Percentiles rank a stretch among this genome's conserved stretches.
Conservation (phyloP, 2,113 vertebrate species). For the Caranx ignobilis region DNA sequence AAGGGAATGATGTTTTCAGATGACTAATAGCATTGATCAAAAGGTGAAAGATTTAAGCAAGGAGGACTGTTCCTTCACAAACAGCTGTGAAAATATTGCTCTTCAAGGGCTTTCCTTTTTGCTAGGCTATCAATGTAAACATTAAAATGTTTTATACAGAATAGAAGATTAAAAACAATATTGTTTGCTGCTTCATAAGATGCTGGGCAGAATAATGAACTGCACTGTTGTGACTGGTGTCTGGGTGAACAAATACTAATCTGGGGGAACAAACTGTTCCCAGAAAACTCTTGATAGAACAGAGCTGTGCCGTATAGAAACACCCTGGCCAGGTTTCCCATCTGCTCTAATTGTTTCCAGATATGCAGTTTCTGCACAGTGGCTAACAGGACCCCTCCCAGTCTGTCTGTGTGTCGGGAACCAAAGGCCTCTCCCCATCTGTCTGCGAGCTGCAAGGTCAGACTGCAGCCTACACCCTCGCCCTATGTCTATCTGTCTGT, state of each 20-base stretch:
- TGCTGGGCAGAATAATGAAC: constrained; percentile 15
- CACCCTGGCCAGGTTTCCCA: constrained; percentile 50
- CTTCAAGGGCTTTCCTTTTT: constrained; percentile 40
- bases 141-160: constrained; percentile 32
- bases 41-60: constrained; percentile 48
- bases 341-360: constrained; percentile 79
- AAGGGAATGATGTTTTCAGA: constrained; percentile 47
- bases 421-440: constrained; percentile 65
- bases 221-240: constrained; percentile 7
- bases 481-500: constrained; percentile 27
- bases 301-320: constrained; percentile 48
- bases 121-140: constrained; percentile 38
- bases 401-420: constrained; percentile 76
- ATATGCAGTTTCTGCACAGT: constrained; percentile 72
- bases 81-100: constrained; percentile 64
- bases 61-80: constrained; percentile 22
- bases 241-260: constrained; percentile 26
- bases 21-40: constrained; percentile 52
- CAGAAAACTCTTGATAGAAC: constrained; percentile 38
- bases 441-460: constrained; percentile 73
- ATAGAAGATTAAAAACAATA: constrained; percentile 13
- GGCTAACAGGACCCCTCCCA: constrained; percentile 75
- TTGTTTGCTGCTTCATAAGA: background rate
- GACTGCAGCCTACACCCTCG: constrained; percentile 59
- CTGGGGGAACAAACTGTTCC: constrained; percentile 38